These are phyloP conservation scores for Cyprinodon brontotheroides DNA, from an alignment of 2,113 vertebrate species.

Conservation along the genomic window DNA sequence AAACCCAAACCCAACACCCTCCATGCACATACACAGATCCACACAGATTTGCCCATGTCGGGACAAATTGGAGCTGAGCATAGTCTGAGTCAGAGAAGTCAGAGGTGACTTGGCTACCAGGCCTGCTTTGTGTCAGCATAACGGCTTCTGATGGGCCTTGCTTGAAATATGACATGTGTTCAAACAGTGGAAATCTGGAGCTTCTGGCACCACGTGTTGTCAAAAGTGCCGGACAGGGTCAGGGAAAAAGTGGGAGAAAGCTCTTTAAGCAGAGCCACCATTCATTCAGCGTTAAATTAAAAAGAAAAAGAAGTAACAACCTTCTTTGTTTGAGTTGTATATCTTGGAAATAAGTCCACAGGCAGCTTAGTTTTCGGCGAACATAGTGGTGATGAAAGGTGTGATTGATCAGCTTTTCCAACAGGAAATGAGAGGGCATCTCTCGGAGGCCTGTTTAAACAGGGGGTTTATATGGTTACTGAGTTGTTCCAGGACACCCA, in stretches of 20 bases:
- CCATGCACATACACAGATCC: slow-evolving; percentile 1
- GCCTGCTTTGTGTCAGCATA: slow-evolving; percentile 75
- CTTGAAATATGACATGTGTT: slow-evolving; percentile 70
- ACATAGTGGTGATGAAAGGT: slow-evolving; percentile 62
- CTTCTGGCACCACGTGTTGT: slow-evolving; percentile 61
- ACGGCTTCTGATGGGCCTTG: slow-evolving; percentile 72
- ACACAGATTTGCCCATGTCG: slow-evolving; percentile 55
- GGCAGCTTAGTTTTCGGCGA: slow-evolving; percentile 17
- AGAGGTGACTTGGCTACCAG: slow-evolving; percentile 61
- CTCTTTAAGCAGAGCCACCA: slow-evolving; percentile 18
- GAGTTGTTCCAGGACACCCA: slow-evolving; percentile 78
- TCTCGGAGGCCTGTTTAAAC: slow-evolving; percentile 85
- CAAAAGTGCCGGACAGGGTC: slow-evolving; percentile 45
- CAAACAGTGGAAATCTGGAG: slow-evolving; percentile 69
- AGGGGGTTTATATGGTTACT: slow-evolving; percentile 72
- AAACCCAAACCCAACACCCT: too few species aligned
- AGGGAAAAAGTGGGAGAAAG: not conserved
- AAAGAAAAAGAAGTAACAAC: not conserved
- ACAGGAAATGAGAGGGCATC: slow-evolving; percentile 78
- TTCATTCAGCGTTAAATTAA: not conserved
- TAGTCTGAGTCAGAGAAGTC: slow-evolving; percentile 62
- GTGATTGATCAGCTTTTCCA: slow-evolving; percentile 75
- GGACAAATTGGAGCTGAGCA: slow-evolving; percentile 75
- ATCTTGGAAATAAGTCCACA: slow-evolving; percentile 12
- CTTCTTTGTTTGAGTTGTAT: not conserved